Evolutionary conservation across 2,888 invertebrate species (phyloP), one percentile per base, ranked within the genome.

Genomic region (Plutella xylostella): DNA sequence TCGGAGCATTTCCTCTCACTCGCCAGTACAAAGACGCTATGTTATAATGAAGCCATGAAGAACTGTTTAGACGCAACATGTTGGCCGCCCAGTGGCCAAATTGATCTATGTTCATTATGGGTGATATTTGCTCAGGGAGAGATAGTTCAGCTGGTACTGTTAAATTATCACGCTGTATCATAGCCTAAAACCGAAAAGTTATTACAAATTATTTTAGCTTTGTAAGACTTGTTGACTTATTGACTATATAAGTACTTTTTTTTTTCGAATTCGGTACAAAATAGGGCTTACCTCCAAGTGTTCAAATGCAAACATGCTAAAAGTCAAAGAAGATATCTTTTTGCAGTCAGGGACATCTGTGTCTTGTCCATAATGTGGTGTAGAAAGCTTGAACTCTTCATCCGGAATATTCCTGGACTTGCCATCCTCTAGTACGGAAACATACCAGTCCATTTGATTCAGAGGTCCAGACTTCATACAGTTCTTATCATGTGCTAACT

Each of bases 1-100:
- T 89, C n/a, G 86, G 86, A 1, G 91, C 88, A 60, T 91, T 86
- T 12, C 93, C 93, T 58, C 86, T 86, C 1, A 90, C 87, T 52
- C 92, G 80, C 93, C 93, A 94, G 72, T 89, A 93, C 53, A 92
- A 84, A 1, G 92, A 88, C 25, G 92, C 93, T 71, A 93, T 85
- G 64, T 92, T 92, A 59, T 92, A 90, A 62, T 92, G 87, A 25
- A 92, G 69, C 93, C 93, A 94, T 0, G 92, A 92, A 1, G 90
- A 88, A 44, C 77, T 85, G 64, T 93, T 93, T 61, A 86, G 84
- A 51, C 76, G 71, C 7, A 93, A 72, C 6, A 87, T 87, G 47
- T 85, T 72, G 14, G 88, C 82, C 41, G 92, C 74, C 68, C 89
- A 87, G 61, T 89, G 87, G 0, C 91, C 92, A 56, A 74, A 75